These are phyloP conservation scores for Tipula lateralis DNA, from an alignment of 2,888 invertebrate species.

Conservation along the genomic window DNA sequence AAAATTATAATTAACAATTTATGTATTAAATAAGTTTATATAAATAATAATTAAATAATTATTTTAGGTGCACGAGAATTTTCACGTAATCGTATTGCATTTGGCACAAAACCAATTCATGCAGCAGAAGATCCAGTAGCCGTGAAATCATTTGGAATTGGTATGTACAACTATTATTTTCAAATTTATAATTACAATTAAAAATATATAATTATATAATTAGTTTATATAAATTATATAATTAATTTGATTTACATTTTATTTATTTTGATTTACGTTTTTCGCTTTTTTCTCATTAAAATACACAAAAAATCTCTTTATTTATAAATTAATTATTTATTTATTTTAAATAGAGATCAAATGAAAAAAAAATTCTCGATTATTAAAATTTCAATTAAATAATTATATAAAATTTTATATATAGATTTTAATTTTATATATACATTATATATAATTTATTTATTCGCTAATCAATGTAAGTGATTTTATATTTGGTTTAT, in stretches of 20 bases:
- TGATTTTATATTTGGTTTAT: constrained; percentile 20
- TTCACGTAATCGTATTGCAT: constrained; percentile 52
- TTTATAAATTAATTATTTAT: constrained; percentile 32
- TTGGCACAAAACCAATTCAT: constrained; percentile 53
- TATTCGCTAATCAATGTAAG: constrained; percentile 32
- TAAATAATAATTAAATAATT: background rate
- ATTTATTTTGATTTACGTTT: background rate
- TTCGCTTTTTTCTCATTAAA: constrained; percentile 19
- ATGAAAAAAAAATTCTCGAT: background rate
- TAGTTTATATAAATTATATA: background rate
- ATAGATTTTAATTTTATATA: constrained; percentile 14
- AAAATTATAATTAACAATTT: too few species aligned
- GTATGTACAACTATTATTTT: constrained; percentile 53
- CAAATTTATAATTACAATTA: background rate
- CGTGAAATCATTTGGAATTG: constrained; percentile 74
- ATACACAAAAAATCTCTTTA: background rate
- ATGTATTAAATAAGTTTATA: background rate
- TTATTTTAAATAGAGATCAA: too few species aligned
- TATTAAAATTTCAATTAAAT: constrained; percentile 14
- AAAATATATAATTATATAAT: background rate
- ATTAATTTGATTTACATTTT: too few species aligned
- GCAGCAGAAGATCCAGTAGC: constrained; percentile 52
- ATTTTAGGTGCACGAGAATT: constrained; percentile 39
- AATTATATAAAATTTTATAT: too few species aligned
- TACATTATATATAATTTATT: background rate